Evolutionary conservation across 1,140 invertebrate genomes (phyloP).

Genomic region (Cecropterus lyciades): DNA sequence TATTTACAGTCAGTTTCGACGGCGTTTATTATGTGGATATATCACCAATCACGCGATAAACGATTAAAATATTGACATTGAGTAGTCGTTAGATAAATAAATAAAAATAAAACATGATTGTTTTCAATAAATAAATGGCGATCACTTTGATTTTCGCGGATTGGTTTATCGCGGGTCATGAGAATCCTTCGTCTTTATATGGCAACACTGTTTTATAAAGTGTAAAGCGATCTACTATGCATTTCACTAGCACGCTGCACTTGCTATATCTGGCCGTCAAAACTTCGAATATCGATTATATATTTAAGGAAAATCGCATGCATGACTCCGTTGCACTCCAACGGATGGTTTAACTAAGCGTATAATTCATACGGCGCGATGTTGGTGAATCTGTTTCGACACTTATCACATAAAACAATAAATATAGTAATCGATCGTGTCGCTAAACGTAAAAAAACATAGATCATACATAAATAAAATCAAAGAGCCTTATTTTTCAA

Average conservation of each 20-base stretch:
- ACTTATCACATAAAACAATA: neutral
- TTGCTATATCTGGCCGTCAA: constrained; percentile 1
- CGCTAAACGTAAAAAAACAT: neutral
- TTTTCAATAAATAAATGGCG: constrained; percentile 29
- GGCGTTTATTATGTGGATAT: constrained; percentile 41
- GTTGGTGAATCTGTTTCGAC: constrained; percentile 17
- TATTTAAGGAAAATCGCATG: constrained; percentile 19
- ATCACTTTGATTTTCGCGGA: constrained; percentile 20
- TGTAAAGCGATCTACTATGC: constrained; percentile 1
- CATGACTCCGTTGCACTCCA: constrained; percentile 10
- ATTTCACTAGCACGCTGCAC: neutral
- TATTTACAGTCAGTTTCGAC: constrained; percentile 68
- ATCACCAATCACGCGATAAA: constrained; percentile 26
- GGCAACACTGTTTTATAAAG: neutral
- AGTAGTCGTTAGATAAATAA: constrained; percentile 2
- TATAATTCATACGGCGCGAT: constrained; percentile 25
- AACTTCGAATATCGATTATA: constrained; percentile 18
- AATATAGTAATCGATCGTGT: constrained; percentile 11
- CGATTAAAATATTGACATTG: constrained; percentile 24
- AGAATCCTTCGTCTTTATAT: neutral
- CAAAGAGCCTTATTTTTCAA: neutral
- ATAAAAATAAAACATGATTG: constrained; percentile 16
- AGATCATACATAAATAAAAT: neutral
- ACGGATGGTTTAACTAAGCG: constrained; percentile 19
- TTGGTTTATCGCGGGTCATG: constrained; percentile 4